Evolutionary conservation across 2,888 invertebrate genomes (phyloP).

Genomic region (Metellina segmentata): DNA sequence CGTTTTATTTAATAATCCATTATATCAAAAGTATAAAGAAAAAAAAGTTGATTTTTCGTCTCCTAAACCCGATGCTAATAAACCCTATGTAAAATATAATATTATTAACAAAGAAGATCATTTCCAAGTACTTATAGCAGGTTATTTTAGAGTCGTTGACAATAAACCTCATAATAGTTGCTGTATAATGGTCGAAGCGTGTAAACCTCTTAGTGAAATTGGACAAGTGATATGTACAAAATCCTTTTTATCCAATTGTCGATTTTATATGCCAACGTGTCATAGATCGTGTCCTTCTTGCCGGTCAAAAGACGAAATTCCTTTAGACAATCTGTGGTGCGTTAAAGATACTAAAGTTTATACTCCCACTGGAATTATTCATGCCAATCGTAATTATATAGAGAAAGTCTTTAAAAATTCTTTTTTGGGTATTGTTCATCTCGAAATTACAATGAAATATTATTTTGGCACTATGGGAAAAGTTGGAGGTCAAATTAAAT

Average conservation of each 20-base stretch:
- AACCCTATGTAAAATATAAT: background rate
- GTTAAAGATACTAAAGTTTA: background rate
- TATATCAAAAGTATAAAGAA: background rate
- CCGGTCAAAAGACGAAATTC: background rate
- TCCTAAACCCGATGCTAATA: too few species aligned
- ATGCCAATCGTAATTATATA: too few species aligned
- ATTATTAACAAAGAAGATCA: background rate
- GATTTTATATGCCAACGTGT: background rate
- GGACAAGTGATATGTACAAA: background rate
- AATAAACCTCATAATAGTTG: too few species aligned
- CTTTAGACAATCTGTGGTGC: background rate
- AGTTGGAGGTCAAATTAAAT: background rate
- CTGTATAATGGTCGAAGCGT: background rate
- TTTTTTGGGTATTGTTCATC: background rate
- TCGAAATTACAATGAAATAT: slow-evolving; percentile 14
- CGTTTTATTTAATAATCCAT: background rate
- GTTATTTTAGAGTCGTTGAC: background rate
- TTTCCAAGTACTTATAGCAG: background rate
- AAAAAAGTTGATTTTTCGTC: background rate
- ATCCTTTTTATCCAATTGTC: background rate
- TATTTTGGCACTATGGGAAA: background rate
- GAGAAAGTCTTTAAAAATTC: background rate
- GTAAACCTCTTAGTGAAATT: background rate
- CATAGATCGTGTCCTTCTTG: background rate
- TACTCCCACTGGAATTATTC: background rate